These are phyloP conservation scores for Argyrosomus regius DNA, from an alignment of 2,797 vertebrate species.

Conservation along the genomic window DNA sequence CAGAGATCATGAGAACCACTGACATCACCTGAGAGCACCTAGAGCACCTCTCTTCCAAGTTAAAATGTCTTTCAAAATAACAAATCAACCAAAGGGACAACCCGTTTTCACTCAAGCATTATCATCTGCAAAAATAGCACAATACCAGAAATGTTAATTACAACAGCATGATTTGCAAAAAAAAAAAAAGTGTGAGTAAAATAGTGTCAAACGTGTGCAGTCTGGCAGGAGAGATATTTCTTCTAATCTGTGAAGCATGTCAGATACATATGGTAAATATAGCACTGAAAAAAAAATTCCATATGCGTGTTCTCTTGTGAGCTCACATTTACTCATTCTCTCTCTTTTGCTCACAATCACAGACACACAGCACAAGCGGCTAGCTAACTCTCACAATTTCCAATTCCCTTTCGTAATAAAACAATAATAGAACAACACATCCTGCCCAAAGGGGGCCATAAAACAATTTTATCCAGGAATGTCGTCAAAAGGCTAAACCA, in stretches of 20 bases:
- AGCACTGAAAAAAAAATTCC: not conserved
- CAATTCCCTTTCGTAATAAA: slow-evolving; percentile 78
- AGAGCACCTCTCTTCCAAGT: slow-evolving; percentile 19
- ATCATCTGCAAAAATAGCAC: not conserved
- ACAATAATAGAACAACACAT: slow-evolving; percentile 77
- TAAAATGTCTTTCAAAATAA: slow-evolving; percentile 2
- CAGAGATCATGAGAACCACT: slow-evolving; percentile 23
- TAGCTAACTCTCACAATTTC: slow-evolving; percentile 53
- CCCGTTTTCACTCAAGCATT: slow-evolving; percentile 19
- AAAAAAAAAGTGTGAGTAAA: not conserved
- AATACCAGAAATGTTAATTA: slow-evolving; percentile 19
- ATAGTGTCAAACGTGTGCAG: not conserved
- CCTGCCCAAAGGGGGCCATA: slow-evolving; percentile 68
- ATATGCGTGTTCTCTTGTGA: slow-evolving; percentile 20
- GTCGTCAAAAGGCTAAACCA: slow-evolving; percentile 79
- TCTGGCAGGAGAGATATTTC: slow-evolving; percentile 1
- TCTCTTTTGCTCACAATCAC: slow-evolving; percentile 30
- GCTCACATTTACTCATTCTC: slow-evolving; percentile 26
- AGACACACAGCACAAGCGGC: slow-evolving; percentile 32
- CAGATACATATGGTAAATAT: not conserved
- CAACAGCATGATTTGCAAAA: not conserved
- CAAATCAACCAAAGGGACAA: slow-evolving; percentile 21
- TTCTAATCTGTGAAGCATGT: slow-evolving; percentile 13
- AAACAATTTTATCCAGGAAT: slow-evolving; percentile 79
- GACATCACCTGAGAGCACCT: slow-evolving; percentile 14